Percentiles rank a stretch among this genome's conserved stretches.
These are phyloP conservation scores for Dunckerocampus dactyliophorus DNA, from an alignment of 2,113 vertebrate genomes.

Conservation along the genomic window DNA sequence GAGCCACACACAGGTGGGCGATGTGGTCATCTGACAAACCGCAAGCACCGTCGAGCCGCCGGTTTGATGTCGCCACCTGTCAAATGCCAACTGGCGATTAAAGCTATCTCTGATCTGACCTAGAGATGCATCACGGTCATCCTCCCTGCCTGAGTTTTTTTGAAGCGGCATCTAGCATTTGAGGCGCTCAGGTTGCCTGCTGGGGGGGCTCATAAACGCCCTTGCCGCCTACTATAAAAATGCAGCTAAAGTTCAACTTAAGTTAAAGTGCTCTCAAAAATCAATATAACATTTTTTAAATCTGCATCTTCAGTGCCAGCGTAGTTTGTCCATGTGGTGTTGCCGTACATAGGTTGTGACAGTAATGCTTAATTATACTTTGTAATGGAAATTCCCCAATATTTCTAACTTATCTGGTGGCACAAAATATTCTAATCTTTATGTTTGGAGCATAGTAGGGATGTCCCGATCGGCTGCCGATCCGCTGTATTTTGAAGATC, in stretches of 20 bases:
- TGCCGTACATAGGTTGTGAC: too few species aligned
- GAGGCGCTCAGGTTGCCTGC: neutral
- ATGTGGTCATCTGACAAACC: constrained; percentile 32
- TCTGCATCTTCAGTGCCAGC: neutral
- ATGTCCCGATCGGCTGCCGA: too few species aligned
- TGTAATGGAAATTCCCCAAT: too few species aligned
- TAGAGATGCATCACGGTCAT: constrained; percentile 23
- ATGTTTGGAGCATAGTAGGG: too few species aligned
- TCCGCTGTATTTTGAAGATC: too few species aligned
- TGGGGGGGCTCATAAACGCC: neutral
- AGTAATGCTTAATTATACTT: too few species aligned
- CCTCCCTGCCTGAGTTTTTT: constrained; percentile 7
- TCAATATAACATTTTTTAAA: neutral
- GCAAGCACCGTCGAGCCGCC: constrained; percentile 22
- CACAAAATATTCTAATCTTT: too few species aligned
- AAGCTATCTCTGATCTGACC: constrained; percentile 20
- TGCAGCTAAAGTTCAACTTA: neutral
- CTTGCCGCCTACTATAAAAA: neutral
- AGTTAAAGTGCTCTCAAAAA: too few species aligned
- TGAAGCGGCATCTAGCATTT: constrained; percentile 17
- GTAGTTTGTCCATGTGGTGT: neutral
- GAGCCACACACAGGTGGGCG: constrained; percentile 19
- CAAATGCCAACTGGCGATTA: constrained; percentile 18
- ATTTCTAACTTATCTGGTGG: too few species aligned
- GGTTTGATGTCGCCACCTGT: constrained; percentile 21